A percentile compares a stretch with the other conserved stretches of the same genome.
Evolutionary conservation across 2,888 invertebrate genomes (phyloP).

Genomic region (Sminthurides aquaticus): DNA sequence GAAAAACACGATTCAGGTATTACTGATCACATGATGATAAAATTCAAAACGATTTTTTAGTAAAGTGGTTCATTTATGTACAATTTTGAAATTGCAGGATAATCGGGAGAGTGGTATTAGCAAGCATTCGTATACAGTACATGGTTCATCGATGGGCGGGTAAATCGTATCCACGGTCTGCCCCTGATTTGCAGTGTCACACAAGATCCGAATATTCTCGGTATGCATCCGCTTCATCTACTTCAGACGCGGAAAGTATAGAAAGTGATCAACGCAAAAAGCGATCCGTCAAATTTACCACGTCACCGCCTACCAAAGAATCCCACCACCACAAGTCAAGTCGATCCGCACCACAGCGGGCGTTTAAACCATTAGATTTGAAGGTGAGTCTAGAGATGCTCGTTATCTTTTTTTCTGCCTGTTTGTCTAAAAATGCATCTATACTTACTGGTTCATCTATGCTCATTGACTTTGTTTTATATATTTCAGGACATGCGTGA

Average conservation of each 20-base stretch:
- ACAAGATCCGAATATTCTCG: constrained; percentile 2
- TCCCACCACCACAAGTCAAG: background rate
- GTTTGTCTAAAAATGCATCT: too few species aligned
- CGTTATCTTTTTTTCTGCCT: too few species aligned
- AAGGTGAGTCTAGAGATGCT: too few species aligned
- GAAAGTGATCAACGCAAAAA: background rate
- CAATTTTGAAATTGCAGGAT: constrained; percentile 48
- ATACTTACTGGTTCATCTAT: too few species aligned
- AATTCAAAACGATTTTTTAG: background rate
- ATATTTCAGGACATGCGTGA: too few species aligned
- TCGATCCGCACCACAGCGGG: constrained; percentile 6
- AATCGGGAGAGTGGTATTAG: constrained; percentile 54
- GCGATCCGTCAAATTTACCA: constrained; percentile 1
- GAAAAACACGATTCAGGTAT: constrained; percentile 30
- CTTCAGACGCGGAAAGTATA: background rate
- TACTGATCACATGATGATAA: background rate
- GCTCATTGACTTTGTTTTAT: too few species aligned
- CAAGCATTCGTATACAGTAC: constrained; percentile 60
- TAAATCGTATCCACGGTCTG: constrained; percentile 45
- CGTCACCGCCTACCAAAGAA: constrained; percentile 11
- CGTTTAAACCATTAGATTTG: constrained; percentile 2
- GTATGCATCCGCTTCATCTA: constrained; percentile 8
- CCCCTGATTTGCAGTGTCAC: background rate
- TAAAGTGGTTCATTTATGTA: constrained; percentile 1
- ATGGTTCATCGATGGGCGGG: constrained; percentile 58